Conservation (phyloP, 2,888 invertebrate genomes). For the Pycnomerus fuliginosus region DNA sequence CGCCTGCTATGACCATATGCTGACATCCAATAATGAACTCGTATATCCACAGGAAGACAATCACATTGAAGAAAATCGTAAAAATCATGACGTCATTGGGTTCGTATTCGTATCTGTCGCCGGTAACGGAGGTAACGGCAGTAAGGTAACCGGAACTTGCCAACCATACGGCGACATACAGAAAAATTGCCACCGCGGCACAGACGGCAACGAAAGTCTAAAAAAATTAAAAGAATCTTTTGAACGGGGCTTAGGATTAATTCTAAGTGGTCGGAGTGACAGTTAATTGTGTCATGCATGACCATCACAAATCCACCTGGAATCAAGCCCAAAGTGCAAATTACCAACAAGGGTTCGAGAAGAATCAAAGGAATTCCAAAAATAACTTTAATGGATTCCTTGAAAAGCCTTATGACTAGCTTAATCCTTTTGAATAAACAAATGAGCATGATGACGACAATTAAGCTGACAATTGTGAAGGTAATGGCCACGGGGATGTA, state of each 20-base stretch:
- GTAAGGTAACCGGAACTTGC: too few species aligned
- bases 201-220: too few species aligned
- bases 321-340: too few species aligned
- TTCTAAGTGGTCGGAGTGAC: too few species aligned
- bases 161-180: too few species aligned
- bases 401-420: slow-evolving; percentile 57
- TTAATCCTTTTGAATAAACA: slow-evolving; percentile 58
- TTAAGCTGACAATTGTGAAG: slow-evolving; percentile 24
- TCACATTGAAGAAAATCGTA: slow-evolving; percentile 51
- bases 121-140: too few species aligned
- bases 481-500: slow-evolving; percentile 21
- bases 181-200: too few species aligned
- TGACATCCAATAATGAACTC: slow-evolving; percentile 65
- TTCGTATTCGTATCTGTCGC: slow-evolving; percentile 36
- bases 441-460: slow-evolving; percentile 51
- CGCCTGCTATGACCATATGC: slow-evolving; percentile 62
- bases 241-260: too few species aligned
- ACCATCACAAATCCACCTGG: too few species aligned
- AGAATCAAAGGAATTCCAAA: slow-evolving; percentile 56
- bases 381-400: slow-evolving; percentile 60
- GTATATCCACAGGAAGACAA: slow-evolving; percentile 61
- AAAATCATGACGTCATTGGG: slow-evolving; percentile 45
- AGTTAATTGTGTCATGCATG: too few species aligned
- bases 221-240: too few species aligned
- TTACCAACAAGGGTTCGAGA: slow-evolving; percentile 57